Evolutionary conservation across 1,140 invertebrate species (phyloP).

Genomic region (Agrilus planipennis): DNA sequence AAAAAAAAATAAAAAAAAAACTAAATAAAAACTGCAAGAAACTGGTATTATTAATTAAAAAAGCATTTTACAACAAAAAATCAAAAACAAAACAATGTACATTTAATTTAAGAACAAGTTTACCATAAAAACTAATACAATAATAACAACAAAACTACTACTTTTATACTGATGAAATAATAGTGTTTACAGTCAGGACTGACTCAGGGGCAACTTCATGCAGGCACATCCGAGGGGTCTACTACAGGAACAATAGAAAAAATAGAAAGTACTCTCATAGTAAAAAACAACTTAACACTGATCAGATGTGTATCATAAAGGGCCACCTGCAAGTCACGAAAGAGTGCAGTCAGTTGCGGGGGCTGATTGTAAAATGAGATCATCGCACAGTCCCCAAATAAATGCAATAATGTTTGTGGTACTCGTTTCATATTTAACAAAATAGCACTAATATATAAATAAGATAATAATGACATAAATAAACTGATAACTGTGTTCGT

Average conservation of each 20-base stretch:
- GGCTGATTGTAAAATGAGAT: constrained; percentile 27
- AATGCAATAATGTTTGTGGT: constrained; percentile 15
- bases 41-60: constrained; percentile 55
- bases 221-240: constrained; percentile 20
- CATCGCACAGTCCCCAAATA: constrained; percentile 23
- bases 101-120: constrained; percentile 56
- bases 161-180: constrained; percentile 18
- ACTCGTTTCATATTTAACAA: constrained; percentile 5
- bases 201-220: constrained; percentile 1
- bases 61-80: constrained; percentile 55
- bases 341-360: constrained; percentile 11
- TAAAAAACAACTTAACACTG: constrained; percentile 26
- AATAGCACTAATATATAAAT: constrained; percentile 10
- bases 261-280: constrained; percentile 29
- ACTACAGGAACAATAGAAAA: constrained; percentile 32
- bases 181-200: constrained; percentile 3
- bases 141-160: constrained; percentile 47
- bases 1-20: constrained; percentile 46
- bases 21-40: constrained; percentile 49
- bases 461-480: constrained; percentile 12
- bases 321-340: background rate
- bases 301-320: constrained; percentile 16
- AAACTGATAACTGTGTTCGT: constrained; percentile 8
- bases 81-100: constrained; percentile 58
- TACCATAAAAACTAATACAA: constrained; percentile 48